Evolutionary conservation across 2,113 vertebrate species (phyloP).

Genomic region (Gymnorhina tibicen): DNA sequence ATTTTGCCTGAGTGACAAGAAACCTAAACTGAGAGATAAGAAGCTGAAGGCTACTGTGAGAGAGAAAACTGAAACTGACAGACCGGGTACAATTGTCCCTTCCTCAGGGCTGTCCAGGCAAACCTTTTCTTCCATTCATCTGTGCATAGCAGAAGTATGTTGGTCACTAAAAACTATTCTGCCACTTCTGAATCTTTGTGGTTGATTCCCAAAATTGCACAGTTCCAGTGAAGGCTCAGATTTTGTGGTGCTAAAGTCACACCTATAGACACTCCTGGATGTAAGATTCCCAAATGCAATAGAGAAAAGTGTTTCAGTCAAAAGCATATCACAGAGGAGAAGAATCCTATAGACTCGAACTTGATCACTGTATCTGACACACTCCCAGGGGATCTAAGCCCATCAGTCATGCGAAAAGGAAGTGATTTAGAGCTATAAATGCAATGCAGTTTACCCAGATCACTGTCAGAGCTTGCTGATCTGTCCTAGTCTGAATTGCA

Average conservation of each 20-base stretch:
- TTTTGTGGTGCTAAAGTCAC: not conserved
- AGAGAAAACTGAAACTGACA: not conserved
- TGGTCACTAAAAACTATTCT: not conserved
- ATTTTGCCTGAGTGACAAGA: not conserved
- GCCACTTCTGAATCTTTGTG: not conserved
- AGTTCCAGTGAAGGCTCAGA: not conserved
- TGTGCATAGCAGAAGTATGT: not conserved
- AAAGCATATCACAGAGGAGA: not conserved
- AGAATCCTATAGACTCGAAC: not conserved
- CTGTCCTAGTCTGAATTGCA: not conserved
- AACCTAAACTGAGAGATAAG: not conserved
- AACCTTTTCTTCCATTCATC: not conserved
- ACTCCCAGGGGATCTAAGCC: not conserved
- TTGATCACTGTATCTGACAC: not conserved
- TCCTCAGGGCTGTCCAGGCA: not conserved
- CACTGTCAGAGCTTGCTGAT: not conserved
- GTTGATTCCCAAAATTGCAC: not conserved
- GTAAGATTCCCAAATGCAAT: not conserved
- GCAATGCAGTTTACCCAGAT: not conserved
- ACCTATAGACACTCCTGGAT: not conserved
- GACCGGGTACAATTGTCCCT: not conserved
- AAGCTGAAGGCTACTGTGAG: not conserved
- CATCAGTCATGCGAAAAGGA: not conserved
- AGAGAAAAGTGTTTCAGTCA: not conserved
- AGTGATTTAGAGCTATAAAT: not conserved